These are phyloP conservation scores for Seira sanloemensis DNA, from an alignment of 2,888 invertebrate species.

Conservation along the genomic window DNA sequence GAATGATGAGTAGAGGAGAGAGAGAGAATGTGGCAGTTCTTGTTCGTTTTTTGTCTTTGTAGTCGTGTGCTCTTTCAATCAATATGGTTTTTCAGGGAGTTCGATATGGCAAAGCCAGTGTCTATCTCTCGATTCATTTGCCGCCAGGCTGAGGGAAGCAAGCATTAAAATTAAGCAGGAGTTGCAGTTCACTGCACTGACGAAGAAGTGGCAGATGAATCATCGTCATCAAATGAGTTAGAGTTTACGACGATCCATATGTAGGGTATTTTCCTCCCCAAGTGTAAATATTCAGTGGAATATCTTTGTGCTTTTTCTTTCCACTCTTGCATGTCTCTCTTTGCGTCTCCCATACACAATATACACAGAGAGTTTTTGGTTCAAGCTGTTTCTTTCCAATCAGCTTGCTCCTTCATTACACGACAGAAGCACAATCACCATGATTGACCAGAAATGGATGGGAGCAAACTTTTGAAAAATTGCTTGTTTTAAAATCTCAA, in stretches of 20 bases:
- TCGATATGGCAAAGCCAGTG: too few species aligned
- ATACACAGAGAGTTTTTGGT: too few species aligned
- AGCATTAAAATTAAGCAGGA: conserved; percentile 31
- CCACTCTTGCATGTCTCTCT: too few species aligned
- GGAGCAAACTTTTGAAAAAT: conserved; percentile 23
- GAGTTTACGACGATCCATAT: neutral
- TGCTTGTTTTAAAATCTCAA: conserved; percentile 37
- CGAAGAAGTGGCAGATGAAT: conserved; percentile 39
- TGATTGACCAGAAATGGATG: neutral
- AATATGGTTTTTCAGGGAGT: too few species aligned
- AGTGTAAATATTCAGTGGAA: conserved; percentile 56
- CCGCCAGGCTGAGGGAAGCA: conserved; percentile 29
- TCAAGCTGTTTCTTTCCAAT: conserved; percentile 45
- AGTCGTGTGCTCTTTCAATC: conserved; percentile 24
- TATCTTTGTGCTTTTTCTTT: neutral
- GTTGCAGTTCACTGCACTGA: neutral
- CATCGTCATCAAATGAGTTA: conserved; percentile 40
- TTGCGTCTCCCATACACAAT: too few species aligned
- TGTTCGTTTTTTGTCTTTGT: conserved; percentile 46
- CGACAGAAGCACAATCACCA: conserved; percentile 12
- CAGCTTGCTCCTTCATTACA: conserved; percentile 21
- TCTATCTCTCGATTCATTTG: conserved; percentile 18
- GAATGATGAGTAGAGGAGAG: too few species aligned
- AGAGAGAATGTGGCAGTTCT: too few species aligned
- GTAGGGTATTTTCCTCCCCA: conserved; percentile 43